phyloP scores from a whole-genome alignment of 2,888 invertebrate genomes.

The Itoplectis maculator region DNA sequence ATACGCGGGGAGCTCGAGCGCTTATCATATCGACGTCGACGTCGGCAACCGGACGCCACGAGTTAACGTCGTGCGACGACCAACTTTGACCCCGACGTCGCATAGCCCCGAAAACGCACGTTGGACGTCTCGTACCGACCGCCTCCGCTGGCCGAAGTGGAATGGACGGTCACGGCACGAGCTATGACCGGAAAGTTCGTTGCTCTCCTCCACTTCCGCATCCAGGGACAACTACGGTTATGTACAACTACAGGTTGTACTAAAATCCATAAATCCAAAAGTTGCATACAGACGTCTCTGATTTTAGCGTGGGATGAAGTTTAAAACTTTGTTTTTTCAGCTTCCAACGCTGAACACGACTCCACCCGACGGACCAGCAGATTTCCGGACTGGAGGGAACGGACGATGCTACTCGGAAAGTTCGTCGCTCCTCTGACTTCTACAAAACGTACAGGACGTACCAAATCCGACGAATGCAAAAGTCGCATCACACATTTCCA shows the following conservation, averaged over 20 bases:
- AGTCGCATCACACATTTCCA: neutral
- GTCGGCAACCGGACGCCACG: slow-evolving; percentile 21
- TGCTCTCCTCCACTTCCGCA: too few relatives aligned
- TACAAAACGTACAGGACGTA: slow-evolving; percentile 2
- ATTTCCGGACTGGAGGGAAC: too few relatives aligned
- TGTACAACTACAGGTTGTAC: too few relatives aligned
- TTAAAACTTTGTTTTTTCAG: too few relatives aligned
- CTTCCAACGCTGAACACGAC: too few relatives aligned
- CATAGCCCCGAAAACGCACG: slow-evolving; percentile 12
- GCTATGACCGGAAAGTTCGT: too few relatives aligned
- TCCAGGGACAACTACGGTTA: too few relatives aligned
- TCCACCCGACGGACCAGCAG: too few relatives aligned
- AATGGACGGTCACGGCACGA: neutral
- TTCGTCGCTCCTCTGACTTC: neutral
- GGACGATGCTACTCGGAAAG: neutral
- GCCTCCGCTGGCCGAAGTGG: slow-evolving; percentile 3
- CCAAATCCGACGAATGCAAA: neutral
- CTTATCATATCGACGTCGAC: slow-evolving; percentile 27
- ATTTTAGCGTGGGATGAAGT: too few relatives aligned
- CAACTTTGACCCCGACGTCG: slow-evolving; percentile 35
- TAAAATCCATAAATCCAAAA: too few relatives aligned
- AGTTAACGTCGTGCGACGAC: slow-evolving; percentile 28
- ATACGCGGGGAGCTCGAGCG: slow-evolving; percentile 1
- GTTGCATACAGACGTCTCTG: too few relatives aligned
- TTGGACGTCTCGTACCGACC: slow-evolving; percentile 1